These are phyloP conservation scores for Rallus limicola DNA, from an alignment of 2,113 vertebrate genomes.

Conservation along the genomic window DNA sequence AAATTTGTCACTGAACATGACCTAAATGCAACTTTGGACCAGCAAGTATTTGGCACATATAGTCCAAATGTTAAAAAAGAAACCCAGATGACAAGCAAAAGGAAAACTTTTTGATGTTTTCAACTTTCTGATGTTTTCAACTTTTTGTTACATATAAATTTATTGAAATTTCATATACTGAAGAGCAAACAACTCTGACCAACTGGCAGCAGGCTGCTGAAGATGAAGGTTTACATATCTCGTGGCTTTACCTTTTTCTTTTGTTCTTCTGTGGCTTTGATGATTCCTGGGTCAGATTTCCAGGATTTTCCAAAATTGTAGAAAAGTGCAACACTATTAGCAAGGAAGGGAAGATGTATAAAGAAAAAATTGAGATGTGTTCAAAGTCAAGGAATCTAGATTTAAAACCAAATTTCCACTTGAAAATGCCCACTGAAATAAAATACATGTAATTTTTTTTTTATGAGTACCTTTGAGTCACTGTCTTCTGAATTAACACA, in stretches of 20 bases:
- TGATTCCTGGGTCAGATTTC: slow-evolving; percentile 98
- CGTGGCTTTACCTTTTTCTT: slow-evolving; percentile 92
- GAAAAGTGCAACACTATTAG: slow-evolving; percentile 93
- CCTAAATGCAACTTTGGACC: neutral
- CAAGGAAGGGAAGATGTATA: slow-evolving; percentile 94
- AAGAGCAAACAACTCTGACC: neutral
- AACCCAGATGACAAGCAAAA: neutral
- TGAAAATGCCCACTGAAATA: neutral
- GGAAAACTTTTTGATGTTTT: neutral
- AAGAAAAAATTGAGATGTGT: slow-evolving; percentile 94
- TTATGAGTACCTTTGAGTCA: neutral
- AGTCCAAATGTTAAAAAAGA: neutral
- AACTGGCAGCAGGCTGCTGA: neutral
- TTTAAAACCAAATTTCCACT: neutral
- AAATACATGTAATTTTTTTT: neutral
- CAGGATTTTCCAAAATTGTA: slow-evolving; percentile 99
- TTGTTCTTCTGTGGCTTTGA: slow-evolving; percentile 98
- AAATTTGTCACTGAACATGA: neutral
- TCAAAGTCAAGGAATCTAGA: slow-evolving; percentile 85
- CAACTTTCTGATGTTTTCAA: neutral
- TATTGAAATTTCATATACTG: neutral
- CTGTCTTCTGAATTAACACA: neutral
- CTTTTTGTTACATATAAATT: neutral
- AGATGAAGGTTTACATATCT: neutral
- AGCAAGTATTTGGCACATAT: neutral